Conservation (phyloP, 2,888 invertebrate species). For the Notodonta dromedarius region DNA sequence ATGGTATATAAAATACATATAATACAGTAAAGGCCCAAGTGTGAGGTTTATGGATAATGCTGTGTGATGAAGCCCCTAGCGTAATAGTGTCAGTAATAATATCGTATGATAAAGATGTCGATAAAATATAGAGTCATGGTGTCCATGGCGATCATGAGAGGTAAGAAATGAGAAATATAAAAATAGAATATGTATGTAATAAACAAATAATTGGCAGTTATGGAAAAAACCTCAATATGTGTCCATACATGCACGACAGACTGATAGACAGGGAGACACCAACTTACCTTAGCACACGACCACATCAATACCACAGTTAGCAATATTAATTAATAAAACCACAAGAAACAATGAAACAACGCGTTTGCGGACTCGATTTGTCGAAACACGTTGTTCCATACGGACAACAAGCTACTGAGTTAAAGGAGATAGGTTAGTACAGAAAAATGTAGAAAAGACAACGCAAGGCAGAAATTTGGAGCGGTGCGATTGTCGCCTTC, state of each 20-base stretch:
- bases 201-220: conserved; percentile 53
- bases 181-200: conserved; percentile 54
- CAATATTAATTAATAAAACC: conserved; percentile 57
- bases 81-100: conserved; percentile 45
- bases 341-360: conserved; percentile 66
- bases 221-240: conserved; percentile 55
- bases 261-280: conserved; percentile 72
- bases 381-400: conserved; percentile 72
- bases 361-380: conserved; percentile 52
- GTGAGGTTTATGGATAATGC: conserved; percentile 45
- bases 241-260: conserved; percentile 72
- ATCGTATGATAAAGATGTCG: conserved; percentile 64
- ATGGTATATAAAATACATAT: conserved; percentile 30
- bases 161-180: conserved; percentile 68
- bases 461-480: conserved; percentile 78
- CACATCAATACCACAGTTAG: conserved; percentile 51
- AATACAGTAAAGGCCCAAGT: conserved; percentile 35
- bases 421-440: conserved; percentile 68
- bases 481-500: conserved; percentile 80
- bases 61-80: conserved; percentile 62
- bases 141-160: conserved; percentile 76
- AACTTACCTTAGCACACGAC: conserved; percentile 72
- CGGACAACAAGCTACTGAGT: conserved; percentile 72
- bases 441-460: conserved; percentile 68
- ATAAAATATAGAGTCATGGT: conserved; percentile 68